Conservation (phyloP, 1,140 invertebrate species). For the Drosophila repletoides region DNA sequence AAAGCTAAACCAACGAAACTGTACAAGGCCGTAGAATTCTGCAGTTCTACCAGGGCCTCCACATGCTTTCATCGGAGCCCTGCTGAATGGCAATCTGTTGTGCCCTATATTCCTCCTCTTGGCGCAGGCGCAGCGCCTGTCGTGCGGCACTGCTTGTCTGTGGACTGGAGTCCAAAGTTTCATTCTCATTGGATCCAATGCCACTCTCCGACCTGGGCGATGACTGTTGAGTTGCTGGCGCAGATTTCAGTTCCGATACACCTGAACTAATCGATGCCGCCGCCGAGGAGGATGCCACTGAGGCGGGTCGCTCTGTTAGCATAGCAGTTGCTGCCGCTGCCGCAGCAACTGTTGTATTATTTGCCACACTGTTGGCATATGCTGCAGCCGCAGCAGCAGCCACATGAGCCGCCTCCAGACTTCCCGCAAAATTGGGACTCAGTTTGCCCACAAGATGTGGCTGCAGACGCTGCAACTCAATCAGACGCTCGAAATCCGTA, state of each 20-base stretch:
- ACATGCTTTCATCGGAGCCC: conserved; percentile 72
- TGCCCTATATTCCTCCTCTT: conserved; percentile 68
- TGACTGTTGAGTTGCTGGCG: conserved; percentile 62
- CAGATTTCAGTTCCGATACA: conserved; percentile 62
- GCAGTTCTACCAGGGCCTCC: conserved; percentile 68
- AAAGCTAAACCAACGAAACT: conserved; percentile 44
- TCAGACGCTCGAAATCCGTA: conserved; percentile 77
- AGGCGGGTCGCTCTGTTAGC: conserved; percentile 53
- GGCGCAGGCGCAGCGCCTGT: conserved; percentile 60
- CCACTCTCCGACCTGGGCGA: conserved; percentile 67
- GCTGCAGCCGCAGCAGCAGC: conserved; percentile 70
- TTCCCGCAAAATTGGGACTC: conserved; percentile 65
- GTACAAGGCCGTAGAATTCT: conserved; percentile 24
- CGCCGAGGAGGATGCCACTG: conserved; percentile 51
- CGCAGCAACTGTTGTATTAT: conserved; percentile 23
- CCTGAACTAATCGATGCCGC: conserved; percentile 61
- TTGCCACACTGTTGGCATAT: conserved; percentile 66
- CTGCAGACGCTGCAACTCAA: conserved; percentile 73
- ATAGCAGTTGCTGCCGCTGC: conserved; percentile 38
- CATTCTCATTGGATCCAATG: conserved; percentile 67
- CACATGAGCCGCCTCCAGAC: conserved; percentile 69
- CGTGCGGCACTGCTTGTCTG: conserved; percentile 66
- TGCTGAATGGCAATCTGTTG: conserved; percentile 40
- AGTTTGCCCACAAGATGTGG: conserved; percentile 65
- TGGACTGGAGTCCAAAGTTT: conserved; percentile 51